Percentiles rank a stretch among this genome's conserved stretches.
These are phyloP conservation scores for Hydrotaea diabolus DNA, from an alignment of 2,888 invertebrate genomes.

Conservation along the genomic window DNA sequence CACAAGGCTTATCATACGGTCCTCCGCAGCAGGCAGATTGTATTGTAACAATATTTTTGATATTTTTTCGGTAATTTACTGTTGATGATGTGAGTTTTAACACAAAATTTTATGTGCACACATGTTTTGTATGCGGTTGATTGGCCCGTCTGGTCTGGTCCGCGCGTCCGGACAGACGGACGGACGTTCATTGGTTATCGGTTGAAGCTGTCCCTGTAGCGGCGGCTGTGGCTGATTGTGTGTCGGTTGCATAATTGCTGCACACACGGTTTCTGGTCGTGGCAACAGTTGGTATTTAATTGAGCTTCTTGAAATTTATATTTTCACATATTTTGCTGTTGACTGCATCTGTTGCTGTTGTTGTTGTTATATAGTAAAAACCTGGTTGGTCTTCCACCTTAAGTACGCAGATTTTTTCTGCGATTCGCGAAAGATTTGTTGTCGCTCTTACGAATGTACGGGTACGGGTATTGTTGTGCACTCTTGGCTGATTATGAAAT, in stretches of 20 bases:
- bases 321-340: conserved; percentile 29
- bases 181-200: background rate
- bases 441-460: background rate
- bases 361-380: conserved; percentile 11
- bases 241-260: conserved; percentile 16
- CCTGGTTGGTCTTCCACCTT: conserved; percentile 52
- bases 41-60: too few species aligned
- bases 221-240: background rate
- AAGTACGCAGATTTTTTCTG: conserved; percentile 43
- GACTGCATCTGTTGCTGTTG: background rate
- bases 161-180: background rate
- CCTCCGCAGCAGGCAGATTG: background rate
- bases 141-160: conserved; percentile 4
- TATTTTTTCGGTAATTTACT: conserved; percentile 35
- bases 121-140: conserved; percentile 27
- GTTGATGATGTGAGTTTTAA: conserved; percentile 23
- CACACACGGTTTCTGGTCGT: conserved; percentile 12
- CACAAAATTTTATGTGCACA: conserved; percentile 46
- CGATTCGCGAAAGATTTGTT: background rate
- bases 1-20: too few species aligned
- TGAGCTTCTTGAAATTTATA: conserved; percentile 60
- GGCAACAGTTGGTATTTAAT: conserved; percentile 52
- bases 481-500: conserved; percentile 58
- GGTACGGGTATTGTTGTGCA: conserved; percentile 10
- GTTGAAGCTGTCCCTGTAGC: background rate